Evolutionary conservation across 2,797 vertebrate species (phyloP).

Genomic region (Danio choprae): DNA sequence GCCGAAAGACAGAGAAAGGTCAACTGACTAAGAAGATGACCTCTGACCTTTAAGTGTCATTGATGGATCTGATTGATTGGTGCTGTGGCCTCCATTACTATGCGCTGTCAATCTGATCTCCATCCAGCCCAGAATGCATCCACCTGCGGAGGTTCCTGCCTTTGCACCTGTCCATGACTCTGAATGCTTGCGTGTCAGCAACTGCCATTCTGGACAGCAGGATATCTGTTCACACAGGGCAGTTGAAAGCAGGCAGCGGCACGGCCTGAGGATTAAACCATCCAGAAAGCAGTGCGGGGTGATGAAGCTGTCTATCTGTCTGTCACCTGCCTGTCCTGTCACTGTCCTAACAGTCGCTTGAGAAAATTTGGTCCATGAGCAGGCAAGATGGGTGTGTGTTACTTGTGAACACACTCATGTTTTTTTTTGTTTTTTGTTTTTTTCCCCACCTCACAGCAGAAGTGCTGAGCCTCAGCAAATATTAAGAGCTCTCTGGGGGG

Average conservation of each 20-base stretch:
- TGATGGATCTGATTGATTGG: constrained; percentile 50
- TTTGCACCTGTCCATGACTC: constrained; percentile 38
- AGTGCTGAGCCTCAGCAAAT: constrained; percentile 19
- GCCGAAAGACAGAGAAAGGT: constrained; percentile 63
- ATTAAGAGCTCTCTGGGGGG: background rate
- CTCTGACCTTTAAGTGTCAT: constrained; percentile 56
- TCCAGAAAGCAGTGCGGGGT: constrained; percentile 53
- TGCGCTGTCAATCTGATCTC: constrained; percentile 65
- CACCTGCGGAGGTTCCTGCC: constrained; percentile 48
- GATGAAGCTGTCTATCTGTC: constrained; percentile 59
- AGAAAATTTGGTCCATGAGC: constrained; percentile 25
- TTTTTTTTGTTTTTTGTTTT: background rate
- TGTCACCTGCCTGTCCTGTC: constrained; percentile 35
- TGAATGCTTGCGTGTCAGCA: constrained; percentile 37
- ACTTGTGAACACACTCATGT: background rate
- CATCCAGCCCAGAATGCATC: constrained; percentile 10
- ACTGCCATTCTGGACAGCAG: constrained; percentile 40
- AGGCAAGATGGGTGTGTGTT: background rate
- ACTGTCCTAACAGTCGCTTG: constrained; percentile 22
- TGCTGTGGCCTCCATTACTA: constrained; percentile 64
- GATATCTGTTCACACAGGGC: constrained; percentile 39
- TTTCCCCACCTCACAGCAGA: background rate
- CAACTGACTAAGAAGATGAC: constrained; percentile 66
- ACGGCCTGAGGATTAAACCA: constrained; percentile 51
- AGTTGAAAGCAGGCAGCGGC: constrained; percentile 34